Base-by-base conservation (phyloP, 2,888 invertebrate species). In the Aspidiotus rigidus region DNA sequence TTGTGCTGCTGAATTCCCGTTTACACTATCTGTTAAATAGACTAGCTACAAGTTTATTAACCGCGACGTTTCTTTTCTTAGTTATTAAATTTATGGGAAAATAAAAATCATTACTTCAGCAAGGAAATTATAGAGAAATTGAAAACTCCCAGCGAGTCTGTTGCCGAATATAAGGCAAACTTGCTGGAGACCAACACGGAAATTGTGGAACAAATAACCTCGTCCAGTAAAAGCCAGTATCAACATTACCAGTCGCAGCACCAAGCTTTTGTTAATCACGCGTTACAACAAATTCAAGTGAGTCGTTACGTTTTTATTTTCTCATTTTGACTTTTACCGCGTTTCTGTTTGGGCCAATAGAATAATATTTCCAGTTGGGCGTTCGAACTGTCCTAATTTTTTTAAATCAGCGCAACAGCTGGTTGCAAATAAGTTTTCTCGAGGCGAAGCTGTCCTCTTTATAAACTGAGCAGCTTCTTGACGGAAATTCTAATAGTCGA, bases 11-110 rank as follows among this genome's bases (percentile, higher is more conserved):
- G 28, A 28, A 28, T 28, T 28, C 49, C 10, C 49, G 49, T 49
- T 49, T 49, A n/a, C 49, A 11, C 10, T 49, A n/a, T n/a, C 49
- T 28, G 28, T 28, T 28, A 28, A 28, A 28, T 28, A 49, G 49
- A n/a, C 11, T 49, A 28, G 49, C n/a, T 49, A 11, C 49, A 49
- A 41, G 62, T 62, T 40, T 44, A 62, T 62, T 66, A 66, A 66
- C 66, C 57, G 53, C 28, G 40, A 55, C 28, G 61, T 67, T 71
- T 55, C 42, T 70, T 60, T 71, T 74, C 76, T 57, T 76, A 83
- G 84, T 81, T 97, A 74, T 83, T 96, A 72, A 90, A 90, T 72
- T 83, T 98, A 59, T 99, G 99, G 99, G 96, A 97, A 81, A 92
- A 93, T 73, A 96, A 98, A 82, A 86, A 88, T 72, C 88, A 92